Evolutionary conservation across 2,113 vertebrate species (phyloP), one percentile per base, ranked within the genome.

Genomic region (Numida meleagris): DNA sequence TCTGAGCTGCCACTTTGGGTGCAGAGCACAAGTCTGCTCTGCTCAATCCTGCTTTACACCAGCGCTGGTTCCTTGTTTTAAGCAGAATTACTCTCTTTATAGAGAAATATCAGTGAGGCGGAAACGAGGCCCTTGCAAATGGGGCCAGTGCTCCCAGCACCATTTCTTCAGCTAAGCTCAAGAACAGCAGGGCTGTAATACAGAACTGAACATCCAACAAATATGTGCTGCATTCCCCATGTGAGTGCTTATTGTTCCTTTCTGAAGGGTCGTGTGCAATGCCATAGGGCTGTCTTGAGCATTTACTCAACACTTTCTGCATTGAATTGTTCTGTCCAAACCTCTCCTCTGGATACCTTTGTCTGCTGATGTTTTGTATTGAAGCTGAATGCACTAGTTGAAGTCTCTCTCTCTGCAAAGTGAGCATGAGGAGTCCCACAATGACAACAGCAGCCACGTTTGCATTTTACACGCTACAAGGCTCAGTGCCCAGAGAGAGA

Each of bases 301-400:
- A n/a, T 71, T 93, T 59, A 34, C 79, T 81, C 85, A 48, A 45
- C 75, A 42, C 45, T 18, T 80, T 51, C 57, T 83, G 85, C 72
- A 3, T 11, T 81, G 80, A 89, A 33, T 14, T n/a, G 70, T 78
- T 51, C 94, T 94, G 95, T 78, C 92, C 91, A 90, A 79, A 93
- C 76, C 77, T 91, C 93, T 91, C 43, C 76, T 95, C 58, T 72
- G 94, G 76, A 93, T 75, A 84, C 38, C 79, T 92, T 91, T 94
- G 73, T 93, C 43, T 94, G 86, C 86, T 84, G 88, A 31, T 79
- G 82, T 73, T 58, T 83, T 6, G 1, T 33, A 2, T 33, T 43
- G 83, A 78, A 61, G 93, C 87, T 61, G 82, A 91, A 91, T 4
- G 71, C 75, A 14, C 40, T 34, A 68, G 55, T 6, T 83, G 90